Base-by-base conservation (phyloP, 2,797 vertebrate species). In the Labeo calbasu region DNA sequence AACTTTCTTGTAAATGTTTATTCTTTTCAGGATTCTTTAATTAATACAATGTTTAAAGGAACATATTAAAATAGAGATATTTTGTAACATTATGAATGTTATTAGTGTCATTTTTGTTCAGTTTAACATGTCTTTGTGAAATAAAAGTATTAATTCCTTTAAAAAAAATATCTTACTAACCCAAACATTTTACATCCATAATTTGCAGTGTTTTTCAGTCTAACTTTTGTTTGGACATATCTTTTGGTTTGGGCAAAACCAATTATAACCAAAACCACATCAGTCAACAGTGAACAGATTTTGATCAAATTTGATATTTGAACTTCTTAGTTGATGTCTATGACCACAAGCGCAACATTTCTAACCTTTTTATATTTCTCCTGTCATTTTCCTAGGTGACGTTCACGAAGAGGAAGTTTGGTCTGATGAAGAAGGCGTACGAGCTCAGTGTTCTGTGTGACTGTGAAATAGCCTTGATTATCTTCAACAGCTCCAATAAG, bases 331-430 rank as follows among this genome's bases (percentile, higher is more conserved):
- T 55, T 55, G 21, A 69, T 32, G 5, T 79, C 21, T 5, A 6
- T 79, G 25, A 17, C 40, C 28, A 5, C 5, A 11, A 19, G 5
- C 0, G 13, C 13, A 51, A 19, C 3, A 10, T 28, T 36, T 32
- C 8, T 36, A 17, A 17, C 28, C 8, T 59, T 23, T 57, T 13
- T 15, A 21, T 40, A 13, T 59, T 59, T 59, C 9, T 32, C 59
- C 19, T 36, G 11, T 50, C 1, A n/a, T 36, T 84, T 78, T 87
- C 55, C 85, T 59, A 99, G 98, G 98, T 99, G 88, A 99, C 98
- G 72, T 99, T 99, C 91, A 98, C 97, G 75, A 99, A 99, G 93
- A 96, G 98, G 90, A 99, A 98, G 94, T 99, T 99, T 87, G 98
- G 97, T 86, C 90, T 97, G 91, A 97, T 97, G 96, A 97, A 97